A percentile compares a stretch with the other conserved stretches of the same genome.
Conservation (phyloP, 2,888 invertebrate genomes). For the Chouioia cunea region DNA sequence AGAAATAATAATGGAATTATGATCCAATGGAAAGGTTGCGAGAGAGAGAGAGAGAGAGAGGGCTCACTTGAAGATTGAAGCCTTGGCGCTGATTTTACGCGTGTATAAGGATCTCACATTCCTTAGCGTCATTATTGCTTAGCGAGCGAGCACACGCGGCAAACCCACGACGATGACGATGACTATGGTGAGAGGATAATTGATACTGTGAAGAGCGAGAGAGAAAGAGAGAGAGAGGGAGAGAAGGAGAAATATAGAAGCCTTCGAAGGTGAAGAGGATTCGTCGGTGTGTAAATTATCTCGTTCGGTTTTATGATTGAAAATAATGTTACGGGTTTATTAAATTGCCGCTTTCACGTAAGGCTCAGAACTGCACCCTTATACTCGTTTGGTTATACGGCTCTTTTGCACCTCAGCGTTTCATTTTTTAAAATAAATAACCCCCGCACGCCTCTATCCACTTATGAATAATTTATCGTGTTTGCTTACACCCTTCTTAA, state of each 20-base stretch:
- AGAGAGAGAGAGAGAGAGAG: no score
- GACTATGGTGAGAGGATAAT: slow-evolving; percentile 40
- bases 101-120: slow-evolving; percentile 25
- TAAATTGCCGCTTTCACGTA: slow-evolving; percentile 17
- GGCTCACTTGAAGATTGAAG: background rate
- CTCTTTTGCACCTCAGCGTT: no score
- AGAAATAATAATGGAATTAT: no score
- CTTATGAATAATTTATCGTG: no score
- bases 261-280: slow-evolving; percentile 15
- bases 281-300: slow-evolving; percentile 45
- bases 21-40: no score
- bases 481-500: no score
- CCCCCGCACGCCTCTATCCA: background rate
- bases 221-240: no score
- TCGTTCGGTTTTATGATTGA: slow-evolving; percentile 34
- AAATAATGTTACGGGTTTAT: slow-evolving; percentile 21
- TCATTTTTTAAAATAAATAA: no score
- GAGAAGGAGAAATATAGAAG: slow-evolving; percentile 1
- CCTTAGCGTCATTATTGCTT: slow-evolving; percentile 35
- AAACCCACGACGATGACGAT: no score
- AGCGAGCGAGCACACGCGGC: slow-evolving; percentile 12
- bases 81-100: slow-evolving; percentile 17
- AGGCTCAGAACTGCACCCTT: no score
- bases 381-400: no score
- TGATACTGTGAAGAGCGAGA: slow-evolving; percentile 31